Conservation (phyloP, 2,113 vertebrate genomes). For the Hypanus sabinus region DNA sequence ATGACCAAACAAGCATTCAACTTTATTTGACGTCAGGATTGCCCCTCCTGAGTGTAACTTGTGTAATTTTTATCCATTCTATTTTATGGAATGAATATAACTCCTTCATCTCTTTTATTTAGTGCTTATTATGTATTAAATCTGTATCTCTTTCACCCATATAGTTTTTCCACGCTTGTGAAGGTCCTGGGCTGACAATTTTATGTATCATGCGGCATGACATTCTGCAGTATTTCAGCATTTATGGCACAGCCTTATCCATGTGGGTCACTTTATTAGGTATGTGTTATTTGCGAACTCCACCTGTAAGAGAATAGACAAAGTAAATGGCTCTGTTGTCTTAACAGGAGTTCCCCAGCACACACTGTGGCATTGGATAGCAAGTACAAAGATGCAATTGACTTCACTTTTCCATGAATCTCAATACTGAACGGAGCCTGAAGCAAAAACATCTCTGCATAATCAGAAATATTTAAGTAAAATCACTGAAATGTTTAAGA, state of each 20-base stretch:
- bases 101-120: background rate
- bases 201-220: constrained; percentile 86
- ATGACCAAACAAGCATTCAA: background rate
- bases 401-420: background rate
- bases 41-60: background rate
- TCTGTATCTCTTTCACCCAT: background rate
- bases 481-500: background rate
- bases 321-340: background rate
- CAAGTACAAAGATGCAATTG: background rate
- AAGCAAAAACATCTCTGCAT: background rate
- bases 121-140: background rate
- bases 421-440: background rate
- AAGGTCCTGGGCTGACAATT: constrained; percentile 73
- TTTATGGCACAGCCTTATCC: constrained; percentile 83
- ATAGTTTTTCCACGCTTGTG: constrained; percentile 74
- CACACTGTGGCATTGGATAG: background rate
- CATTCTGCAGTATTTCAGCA: constrained; percentile 85
- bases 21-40: background rate
- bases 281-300: constrained; percentile 49
- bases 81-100: background rate
- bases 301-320: background rate
- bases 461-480: background rate
- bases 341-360: background rate
- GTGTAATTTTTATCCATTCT: background rate
- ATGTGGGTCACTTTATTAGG: constrained; percentile 94